These are phyloP conservation scores for Eueremaeus valkanovi DNA, from an alignment of 2,888 invertebrate genomes.

Conservation along the genomic window DNA sequence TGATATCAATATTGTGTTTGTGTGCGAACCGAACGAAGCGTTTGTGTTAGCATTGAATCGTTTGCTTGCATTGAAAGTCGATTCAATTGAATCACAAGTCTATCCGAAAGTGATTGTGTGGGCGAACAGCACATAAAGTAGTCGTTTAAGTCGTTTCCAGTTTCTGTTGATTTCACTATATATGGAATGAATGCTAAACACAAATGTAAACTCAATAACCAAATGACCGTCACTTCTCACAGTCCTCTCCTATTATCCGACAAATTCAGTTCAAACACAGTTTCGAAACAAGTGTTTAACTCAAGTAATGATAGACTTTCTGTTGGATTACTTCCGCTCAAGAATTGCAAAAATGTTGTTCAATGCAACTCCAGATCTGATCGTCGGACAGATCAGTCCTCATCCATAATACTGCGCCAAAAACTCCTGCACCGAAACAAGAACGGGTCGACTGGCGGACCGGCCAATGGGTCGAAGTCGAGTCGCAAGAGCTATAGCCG, in stretches of 20 bases:
- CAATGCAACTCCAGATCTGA: neutral
- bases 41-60: neutral
- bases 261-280: neutral
- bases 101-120: conserved; percentile 19
- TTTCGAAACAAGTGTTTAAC: conserved; percentile 19
- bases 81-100: neutral
- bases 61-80: neutral
- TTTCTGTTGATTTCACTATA: conserved; percentile 19
- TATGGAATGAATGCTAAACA: conserved; percentile 34
- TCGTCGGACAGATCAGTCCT: conserved; percentile 1
- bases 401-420: conserved; percentile 26
- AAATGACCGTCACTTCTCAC: conserved; percentile 30
- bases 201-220: conserved; percentile 12
- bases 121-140: neutral
- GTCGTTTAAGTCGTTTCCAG: neutral
- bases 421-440: conserved; percentile 20
- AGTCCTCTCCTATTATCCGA: neutral
- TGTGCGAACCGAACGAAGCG: neutral
- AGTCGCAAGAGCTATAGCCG: conserved; percentile 22
- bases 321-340: neutral
- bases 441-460: neutral
- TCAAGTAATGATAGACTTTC: neutral
- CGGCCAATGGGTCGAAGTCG: neutral
- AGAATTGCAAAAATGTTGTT: conserved; percentile 3
- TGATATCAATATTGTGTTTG: neutral